A percentile compares a stretch with the other conserved stretches of the same genome.
These are phyloP conservation scores for Microctonus aethiopoides DNA, from an alignment of 2,888 invertebrate species.

Conservation along the genomic window DNA sequence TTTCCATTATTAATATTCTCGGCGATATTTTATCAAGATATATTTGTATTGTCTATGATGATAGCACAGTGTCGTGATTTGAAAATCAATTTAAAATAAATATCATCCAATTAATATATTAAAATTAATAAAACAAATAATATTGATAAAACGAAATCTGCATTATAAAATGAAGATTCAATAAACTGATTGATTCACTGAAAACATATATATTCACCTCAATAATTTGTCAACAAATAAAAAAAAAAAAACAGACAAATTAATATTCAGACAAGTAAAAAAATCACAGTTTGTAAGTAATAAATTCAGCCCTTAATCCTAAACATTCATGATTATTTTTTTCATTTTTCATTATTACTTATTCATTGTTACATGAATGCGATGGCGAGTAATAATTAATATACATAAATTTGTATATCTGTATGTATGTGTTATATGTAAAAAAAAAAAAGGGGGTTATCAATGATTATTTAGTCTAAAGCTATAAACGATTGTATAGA, in stretches of 20 bases:
- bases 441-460: neutral
- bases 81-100: neutral
- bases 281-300: constrained; percentile 37
- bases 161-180: constrained; percentile 13
- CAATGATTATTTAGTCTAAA: neutral
- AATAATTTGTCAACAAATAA: constrained; percentile 6
- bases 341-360: constrained; percentile 28
- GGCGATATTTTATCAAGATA: constrained; percentile 26
- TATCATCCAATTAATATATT: neutral
- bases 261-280: constrained; percentile 28
- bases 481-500: constrained; percentile 30
- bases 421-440: neutral
- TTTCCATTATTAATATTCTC: constrained; percentile 19
- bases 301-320: constrained; percentile 31
- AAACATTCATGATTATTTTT: constrained; percentile 31
- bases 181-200: constrained; percentile 22
- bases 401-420: neutral
- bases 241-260: constrained; percentile 22
- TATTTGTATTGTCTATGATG: constrained; percentile 61
- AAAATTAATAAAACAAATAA: neutral
- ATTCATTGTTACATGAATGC: constrained; percentile 18
- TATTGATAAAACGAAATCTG: neutral
- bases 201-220: constrained; percentile 31
- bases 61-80: constrained; percentile 45
- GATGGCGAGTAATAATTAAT: neutral